Base-by-base conservation (phyloP, 2,888 invertebrate species). In the Endotricha flammealis region DNA sequence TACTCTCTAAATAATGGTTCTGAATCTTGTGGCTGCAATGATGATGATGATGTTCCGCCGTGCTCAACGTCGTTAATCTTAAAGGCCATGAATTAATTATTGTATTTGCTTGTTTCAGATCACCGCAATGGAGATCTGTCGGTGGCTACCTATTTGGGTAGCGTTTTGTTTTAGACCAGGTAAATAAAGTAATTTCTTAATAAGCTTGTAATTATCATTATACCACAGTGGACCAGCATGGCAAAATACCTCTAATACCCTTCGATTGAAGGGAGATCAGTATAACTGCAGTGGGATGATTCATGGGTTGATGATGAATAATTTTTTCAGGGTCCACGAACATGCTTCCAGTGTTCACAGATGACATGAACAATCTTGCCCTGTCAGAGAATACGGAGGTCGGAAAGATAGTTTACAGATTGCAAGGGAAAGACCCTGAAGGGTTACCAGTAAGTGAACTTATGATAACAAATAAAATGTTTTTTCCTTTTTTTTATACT, bases 361-460 rank as follows among this genome's bases (percentile, higher is more conserved):
- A 91, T 50, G 93, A 93, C 52, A 91, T 94, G 89, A 92, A 93
- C 81, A 93, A 93, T 61, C 77, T 92, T 50, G 90, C 93, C 4
- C 76, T 97, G 9, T 90, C 92, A 3, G 96, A 97, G 81, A 92
- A 90, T 61, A 93, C 93, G 5, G 89, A 92, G 1, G 92, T 95
- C 3, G 95, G 95, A 0, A 88, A 91, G 4, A 83, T 91, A 2
- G 92, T 96, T n/a, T 94, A 92, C 76, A 91, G 83, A 8, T 80
- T 96, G 33, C 90, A 92, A 62, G 95, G 94, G 4, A 88, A 89
- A 23, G 95, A 96, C 85, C 95, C 96, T 0, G 95, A 96, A 66
- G 92, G 92, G 29, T 89, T 92, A 17, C 89, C 91, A 23, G 90
- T 94, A 40, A 89, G 89, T 55, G 12, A n/a, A n/a, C n/a, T n/a